These are phyloP conservation scores for Cantharis lateralis DNA, from an alignment of 2,888 invertebrate genomes.

Conservation along the genomic window DNA sequence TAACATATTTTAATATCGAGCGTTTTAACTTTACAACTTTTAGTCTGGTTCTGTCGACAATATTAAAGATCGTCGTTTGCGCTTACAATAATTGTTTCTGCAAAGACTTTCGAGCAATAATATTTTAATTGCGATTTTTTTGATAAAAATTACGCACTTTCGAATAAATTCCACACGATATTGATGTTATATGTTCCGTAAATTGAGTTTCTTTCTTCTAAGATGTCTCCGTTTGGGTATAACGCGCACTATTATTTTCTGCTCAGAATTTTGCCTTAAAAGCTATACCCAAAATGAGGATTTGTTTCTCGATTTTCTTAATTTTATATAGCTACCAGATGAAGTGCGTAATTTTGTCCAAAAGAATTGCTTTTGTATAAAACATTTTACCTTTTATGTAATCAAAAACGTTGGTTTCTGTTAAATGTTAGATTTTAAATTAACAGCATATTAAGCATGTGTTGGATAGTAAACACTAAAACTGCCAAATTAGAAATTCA, in stretches of 20 bases:
- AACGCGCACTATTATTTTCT: not conserved
- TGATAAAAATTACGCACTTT: not conserved
- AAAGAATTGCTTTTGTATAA: not conserved
- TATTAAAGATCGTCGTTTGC: not conserved
- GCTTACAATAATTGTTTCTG: not conserved
- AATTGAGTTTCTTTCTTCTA: too few species aligned
- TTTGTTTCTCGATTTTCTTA: too few species aligned
- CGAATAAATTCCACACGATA: not conserved
- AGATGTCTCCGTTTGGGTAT: not conserved
- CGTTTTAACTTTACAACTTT: not conserved
- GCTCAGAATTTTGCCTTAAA: not conserved
- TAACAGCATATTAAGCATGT: slow-evolving; percentile 12
- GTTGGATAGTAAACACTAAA: slow-evolving; percentile 23
- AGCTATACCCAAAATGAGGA: not conserved
- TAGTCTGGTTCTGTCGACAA: not conserved
- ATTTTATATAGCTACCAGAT: not conserved
- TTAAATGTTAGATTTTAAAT: slow-evolving; percentile 23
- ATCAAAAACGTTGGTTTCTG: slow-evolving; percentile 26
- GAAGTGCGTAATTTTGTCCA: not conserved
- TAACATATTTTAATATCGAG: not conserved
- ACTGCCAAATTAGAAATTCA: slow-evolving; percentile 25
- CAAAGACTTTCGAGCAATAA: not conserved
- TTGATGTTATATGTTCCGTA: not conserved
- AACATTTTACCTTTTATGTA: slow-evolving; percentile 14
- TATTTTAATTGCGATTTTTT: not conserved